Evolutionary conservation across 2,888 invertebrate genomes (phyloP).

Genomic region (Sminthurides aquaticus): DNA sequence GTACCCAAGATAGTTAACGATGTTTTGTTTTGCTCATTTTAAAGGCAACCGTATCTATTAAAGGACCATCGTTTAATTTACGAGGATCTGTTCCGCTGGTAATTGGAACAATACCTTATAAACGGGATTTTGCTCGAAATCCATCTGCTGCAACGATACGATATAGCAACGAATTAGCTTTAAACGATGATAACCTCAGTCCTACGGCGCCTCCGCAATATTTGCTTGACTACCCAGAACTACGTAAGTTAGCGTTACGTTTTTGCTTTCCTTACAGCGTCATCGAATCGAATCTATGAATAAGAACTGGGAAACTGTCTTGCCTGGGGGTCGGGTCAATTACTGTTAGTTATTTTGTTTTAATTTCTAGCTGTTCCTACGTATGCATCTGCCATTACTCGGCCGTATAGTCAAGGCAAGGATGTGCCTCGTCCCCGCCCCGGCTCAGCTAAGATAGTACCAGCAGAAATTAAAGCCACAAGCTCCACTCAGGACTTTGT

Average conservation of each 20-base stretch:
- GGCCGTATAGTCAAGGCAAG: background rate
- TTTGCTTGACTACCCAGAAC: background rate
- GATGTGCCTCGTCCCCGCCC: background rate
- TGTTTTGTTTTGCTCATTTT: background rate
- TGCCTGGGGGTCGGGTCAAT: too few relatives aligned
- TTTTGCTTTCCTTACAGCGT: too few relatives aligned
- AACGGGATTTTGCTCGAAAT: background rate
- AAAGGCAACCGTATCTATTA: background rate
- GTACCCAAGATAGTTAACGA: background rate
- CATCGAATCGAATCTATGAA: too few relatives aligned
- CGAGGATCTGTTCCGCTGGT: background rate
- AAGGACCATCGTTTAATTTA: constrained; percentile 1
- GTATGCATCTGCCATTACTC: background rate
- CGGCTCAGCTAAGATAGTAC: background rate
- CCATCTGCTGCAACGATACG: background rate
- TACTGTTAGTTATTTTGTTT: too few relatives aligned
- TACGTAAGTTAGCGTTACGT: constrained; percentile 5
- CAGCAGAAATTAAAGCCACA: background rate
- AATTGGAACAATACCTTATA: background rate
- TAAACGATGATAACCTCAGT: background rate
- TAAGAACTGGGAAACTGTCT: too few relatives aligned
- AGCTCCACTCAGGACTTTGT: too few relatives aligned
- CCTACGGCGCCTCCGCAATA: background rate
- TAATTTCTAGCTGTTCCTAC: background rate
- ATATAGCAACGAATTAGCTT: background rate